These are phyloP conservation scores for Calameuta filiformis DNA, from an alignment of 2,888 invertebrate species.

Conservation along the genomic window DNA sequence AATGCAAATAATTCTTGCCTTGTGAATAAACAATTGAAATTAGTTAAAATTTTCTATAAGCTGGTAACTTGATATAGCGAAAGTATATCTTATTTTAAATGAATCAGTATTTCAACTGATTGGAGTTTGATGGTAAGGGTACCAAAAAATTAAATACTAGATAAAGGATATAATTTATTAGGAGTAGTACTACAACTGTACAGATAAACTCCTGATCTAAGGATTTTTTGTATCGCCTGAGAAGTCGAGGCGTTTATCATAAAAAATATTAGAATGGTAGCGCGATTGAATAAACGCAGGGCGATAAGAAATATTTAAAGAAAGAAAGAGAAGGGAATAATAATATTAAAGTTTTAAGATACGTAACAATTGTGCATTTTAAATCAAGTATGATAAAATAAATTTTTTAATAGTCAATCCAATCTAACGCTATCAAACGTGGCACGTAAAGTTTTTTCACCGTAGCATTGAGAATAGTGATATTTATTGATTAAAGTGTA, in stretches of 20 bases:
- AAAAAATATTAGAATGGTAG: slow-evolving; percentile 11
- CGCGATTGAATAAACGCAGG: not conserved
- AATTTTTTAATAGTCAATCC: slow-evolving; percentile 1
- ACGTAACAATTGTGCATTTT: slow-evolving; percentile 10
- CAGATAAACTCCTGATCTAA: slow-evolving; percentile 27
- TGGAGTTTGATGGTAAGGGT: slow-evolving; percentile 12
- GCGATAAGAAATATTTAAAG: not conserved
- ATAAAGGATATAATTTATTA: slow-evolving; percentile 11
- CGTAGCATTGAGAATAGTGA: no score
- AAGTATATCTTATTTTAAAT: slow-evolving; percentile 15
- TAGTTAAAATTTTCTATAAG: slow-evolving; percentile 5
- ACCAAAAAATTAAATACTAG: slow-evolving; percentile 11
- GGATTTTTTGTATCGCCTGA: slow-evolving; percentile 33
- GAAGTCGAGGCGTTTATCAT: slow-evolving; percentile 22
- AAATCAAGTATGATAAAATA: slow-evolving; percentile 12
- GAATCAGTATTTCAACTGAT: slow-evolving; percentile 16
- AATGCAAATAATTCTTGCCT: slow-evolving; percentile 5
- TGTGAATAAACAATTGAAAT: slow-evolving; percentile 1
- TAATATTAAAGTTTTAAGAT: not conserved
- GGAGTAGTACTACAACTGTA: slow-evolving; percentile 26
- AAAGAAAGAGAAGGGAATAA: not conserved
- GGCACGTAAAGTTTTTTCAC: no score
- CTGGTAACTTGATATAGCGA: slow-evolving; percentile 17
- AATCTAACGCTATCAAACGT: no score
- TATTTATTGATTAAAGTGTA: slow-evolving; percentile 8